Base-by-base conservation (phyloP, 2,113 vertebrate species). In the Neotragus pygmaeus region DNA sequence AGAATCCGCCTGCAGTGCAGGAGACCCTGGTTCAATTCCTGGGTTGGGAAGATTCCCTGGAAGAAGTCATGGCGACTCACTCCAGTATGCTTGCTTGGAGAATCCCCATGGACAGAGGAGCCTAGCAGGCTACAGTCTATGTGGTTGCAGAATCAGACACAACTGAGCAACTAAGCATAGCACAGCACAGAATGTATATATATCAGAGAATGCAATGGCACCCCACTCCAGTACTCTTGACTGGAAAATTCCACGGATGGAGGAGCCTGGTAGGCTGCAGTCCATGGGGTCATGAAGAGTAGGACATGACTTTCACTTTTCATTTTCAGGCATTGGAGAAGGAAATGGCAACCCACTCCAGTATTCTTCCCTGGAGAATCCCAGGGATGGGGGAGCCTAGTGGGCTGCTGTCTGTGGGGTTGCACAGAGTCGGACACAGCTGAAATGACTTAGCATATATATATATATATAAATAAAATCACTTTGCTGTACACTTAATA, bases 341-440 rank as follows among this genome's bases (percentile, higher is more conserved):
- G 4, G 57, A 58, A 58, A 58, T 58, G 57, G 57, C 57, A 58
- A 5, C 25, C 10, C 10, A 58, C 57, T 58, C 10, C 57, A 58
- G 57, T 27, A 10, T 27, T 27, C 57, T 58, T 58, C 10, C 57
- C 57, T 58, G 23, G 4, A 12, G 10, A 12, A 58, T 58, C 57
- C 23, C 57, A 58, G 4, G 57, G 57, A 12, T 0, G 0, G 1
- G 25, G 57, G 57, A 58, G 57, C 57, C 25, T 58, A 25, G 25
- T 58, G 25, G 25, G 57, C 57, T 58, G 57, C 10, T 9, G 1
- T 58, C 25, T 58, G 27, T 27, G 9, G 57, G 57, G 57, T 58
- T 10, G 5, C 10, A 58, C 55, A 57, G 57, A 57, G 23, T 58
- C 0, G 0, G 57, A 27, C 57, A 58, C 25, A 0, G 27, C 10